phyloP scores from a whole-genome alignment of 2,113 vertebrate species.

The Ascaphus truei region DNA sequence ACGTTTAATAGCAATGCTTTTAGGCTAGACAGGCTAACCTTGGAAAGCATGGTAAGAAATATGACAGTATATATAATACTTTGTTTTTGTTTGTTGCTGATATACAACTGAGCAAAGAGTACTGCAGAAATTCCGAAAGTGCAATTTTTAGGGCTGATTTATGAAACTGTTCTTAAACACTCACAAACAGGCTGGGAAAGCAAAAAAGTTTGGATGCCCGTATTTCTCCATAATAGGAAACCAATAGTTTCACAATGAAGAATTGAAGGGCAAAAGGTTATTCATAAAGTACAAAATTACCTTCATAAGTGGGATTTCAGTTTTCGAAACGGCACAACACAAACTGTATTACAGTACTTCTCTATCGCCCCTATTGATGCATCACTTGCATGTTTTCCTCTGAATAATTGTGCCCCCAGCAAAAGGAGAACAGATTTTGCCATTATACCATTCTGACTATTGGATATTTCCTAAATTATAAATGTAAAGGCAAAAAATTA shows the following conservation, averaged over 20 bases:
- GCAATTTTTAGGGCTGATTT: conserved; percentile 23
- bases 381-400: too few species aligned
- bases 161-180: conserved; percentile 18
- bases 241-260: not conserved
- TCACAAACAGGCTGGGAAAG: not conserved
- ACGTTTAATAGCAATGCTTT: conserved; percentile 24
- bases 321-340: too few species aligned
- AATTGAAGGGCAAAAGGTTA: not conserved
- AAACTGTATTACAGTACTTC: too few species aligned
- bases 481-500: too few species aligned
- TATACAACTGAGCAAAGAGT: conserved; percentile 25
- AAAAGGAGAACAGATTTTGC: too few species aligned
- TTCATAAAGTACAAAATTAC: too few species aligned
- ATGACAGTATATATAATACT: conserved; percentile 12
- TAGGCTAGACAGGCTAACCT: conserved; percentile 19
- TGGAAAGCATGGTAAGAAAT: conserved; percentile 23
- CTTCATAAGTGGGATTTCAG: too few species aligned
- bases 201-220: not conserved
- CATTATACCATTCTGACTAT: too few species aligned
- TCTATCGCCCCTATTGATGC: too few species aligned
- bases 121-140: conserved; percentile 14
- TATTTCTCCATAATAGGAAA: conserved; percentile 24
- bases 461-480: too few species aligned
- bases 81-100: conserved; percentile 26
- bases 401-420: too few species aligned